Evolutionary conservation across 2,797 vertebrate species (phyloP).

Genomic region (Squalus acanthias): DNA sequence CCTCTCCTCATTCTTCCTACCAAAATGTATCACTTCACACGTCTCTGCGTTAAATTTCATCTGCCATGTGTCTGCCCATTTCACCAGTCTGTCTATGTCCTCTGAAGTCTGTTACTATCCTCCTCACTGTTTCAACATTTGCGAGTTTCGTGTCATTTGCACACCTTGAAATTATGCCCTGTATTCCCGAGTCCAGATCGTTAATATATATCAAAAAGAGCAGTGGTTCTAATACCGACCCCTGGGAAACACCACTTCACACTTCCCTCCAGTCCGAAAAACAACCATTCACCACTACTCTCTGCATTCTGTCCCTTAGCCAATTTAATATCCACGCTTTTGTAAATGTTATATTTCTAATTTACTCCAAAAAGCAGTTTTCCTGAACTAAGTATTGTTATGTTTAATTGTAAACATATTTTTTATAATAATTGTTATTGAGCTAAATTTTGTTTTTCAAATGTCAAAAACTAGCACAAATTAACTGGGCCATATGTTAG

Average conservation of each 20-base stretch:
- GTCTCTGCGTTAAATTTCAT: background rate
- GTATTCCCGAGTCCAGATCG: background rate
- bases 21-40: background rate
- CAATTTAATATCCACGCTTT: background rate
- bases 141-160: background rate
- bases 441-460: background rate
- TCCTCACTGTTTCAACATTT: background rate
- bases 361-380: background rate
- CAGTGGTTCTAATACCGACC: background rate
- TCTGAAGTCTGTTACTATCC: background rate
- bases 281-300: background rate
- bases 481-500: too few species aligned
- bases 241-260: background rate
- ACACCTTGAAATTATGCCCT: background rate
- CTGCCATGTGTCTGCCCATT: background rate
- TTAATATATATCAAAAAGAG: background rate
- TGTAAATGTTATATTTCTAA: background rate
- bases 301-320: too few species aligned
- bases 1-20: background rate
- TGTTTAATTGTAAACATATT: background rate
- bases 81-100: background rate
- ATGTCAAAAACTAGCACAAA: background rate
- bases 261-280: background rate
- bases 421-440: background rate
- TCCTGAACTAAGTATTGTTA: background rate